phyloP scores from a whole-genome alignment of 2,113 vertebrate species.

The Mastomys natalensis region DNA sequence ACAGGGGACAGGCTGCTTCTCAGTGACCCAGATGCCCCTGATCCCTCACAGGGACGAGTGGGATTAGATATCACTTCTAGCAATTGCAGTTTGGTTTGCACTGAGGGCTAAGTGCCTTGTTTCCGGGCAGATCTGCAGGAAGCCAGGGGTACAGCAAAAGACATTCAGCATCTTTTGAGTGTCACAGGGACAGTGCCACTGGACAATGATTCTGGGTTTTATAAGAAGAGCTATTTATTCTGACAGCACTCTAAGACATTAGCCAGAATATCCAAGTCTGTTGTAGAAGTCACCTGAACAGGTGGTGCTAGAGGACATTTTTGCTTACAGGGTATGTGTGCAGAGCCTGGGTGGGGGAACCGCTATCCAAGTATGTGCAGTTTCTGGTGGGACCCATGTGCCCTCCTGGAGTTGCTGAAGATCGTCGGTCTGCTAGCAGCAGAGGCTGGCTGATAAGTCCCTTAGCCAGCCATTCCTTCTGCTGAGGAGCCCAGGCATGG shows the following conservation, averaged over 20 bases:
- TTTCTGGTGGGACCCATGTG: neutral
- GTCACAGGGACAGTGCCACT: neutral
- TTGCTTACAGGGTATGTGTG: neutral
- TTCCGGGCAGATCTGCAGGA: neutral
- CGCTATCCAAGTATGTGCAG: neutral
- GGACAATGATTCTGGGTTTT: neutral
- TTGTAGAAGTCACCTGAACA: neutral
- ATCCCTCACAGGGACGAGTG: neutral
- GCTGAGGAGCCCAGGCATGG: neutral
- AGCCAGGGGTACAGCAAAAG: neutral
- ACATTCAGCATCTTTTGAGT: neutral
- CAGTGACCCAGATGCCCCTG: neutral
- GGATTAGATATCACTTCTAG: neutral
- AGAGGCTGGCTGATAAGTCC: neutral
- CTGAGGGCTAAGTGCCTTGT: neutral
- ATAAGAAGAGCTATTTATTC: neutral
- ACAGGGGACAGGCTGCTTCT: neutral
- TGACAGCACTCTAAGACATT: fast-evolving
- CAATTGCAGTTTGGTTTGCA: neutral
- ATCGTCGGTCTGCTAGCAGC: neutral
- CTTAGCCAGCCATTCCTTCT: neutral
- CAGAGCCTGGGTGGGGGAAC: neutral
- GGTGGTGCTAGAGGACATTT: neutral
- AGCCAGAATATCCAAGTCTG: neutral
- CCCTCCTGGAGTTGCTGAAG: neutral